A percentile compares a stretch with the other conserved stretches of the same genome.
These are phyloP conservation scores for Lottia scabra DNA, from an alignment of 2,888 invertebrate genomes.

Conservation along the genomic window DNA sequence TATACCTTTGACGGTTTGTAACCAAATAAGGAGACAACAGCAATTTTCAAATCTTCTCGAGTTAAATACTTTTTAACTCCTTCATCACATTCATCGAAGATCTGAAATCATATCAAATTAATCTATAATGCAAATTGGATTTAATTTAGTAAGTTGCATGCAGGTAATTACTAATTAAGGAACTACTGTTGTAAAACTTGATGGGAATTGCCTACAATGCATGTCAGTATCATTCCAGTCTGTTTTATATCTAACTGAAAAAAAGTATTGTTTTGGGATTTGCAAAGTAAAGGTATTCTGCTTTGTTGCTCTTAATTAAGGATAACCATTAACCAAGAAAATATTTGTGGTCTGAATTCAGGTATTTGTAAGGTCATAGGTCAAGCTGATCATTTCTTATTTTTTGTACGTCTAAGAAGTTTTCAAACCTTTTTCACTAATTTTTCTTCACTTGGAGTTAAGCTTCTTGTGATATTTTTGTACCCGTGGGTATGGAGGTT, in stretches of 20 bases:
- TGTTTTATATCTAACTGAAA: too few species aligned
- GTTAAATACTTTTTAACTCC: slow-evolving; percentile 52
- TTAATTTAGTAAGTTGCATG: slow-evolving; percentile 23
- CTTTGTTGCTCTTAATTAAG: too few species aligned
- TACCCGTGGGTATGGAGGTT: not conserved
- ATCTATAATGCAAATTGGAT: slow-evolving; percentile 28
- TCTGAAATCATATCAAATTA: slow-evolving; percentile 33
- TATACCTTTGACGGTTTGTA: slow-evolving; percentile 64
- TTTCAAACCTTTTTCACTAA: not conserved
- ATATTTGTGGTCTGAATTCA: too few species aligned
- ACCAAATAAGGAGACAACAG: slow-evolving; percentile 58
- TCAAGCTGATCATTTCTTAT: too few species aligned
- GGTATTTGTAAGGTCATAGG: too few species aligned
- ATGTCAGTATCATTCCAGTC: too few species aligned
- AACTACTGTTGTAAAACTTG: too few species aligned
- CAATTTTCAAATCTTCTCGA: slow-evolving; percentile 61
- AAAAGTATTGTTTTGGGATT: slow-evolving; percentile 10
- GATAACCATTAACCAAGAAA: too few species aligned
- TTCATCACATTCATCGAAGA: slow-evolving; percentile 53
- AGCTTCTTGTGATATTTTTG: not conserved
- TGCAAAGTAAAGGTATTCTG: too few species aligned
- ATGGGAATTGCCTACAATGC: too few species aligned
- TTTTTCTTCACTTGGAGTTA: slow-evolving; percentile 1
- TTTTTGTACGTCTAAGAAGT: too few species aligned
- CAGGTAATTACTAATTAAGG: too few species aligned